Base-by-base conservation (phyloP, 1,140 invertebrate genomes). In the Xylocopa sonorina region DNA sequence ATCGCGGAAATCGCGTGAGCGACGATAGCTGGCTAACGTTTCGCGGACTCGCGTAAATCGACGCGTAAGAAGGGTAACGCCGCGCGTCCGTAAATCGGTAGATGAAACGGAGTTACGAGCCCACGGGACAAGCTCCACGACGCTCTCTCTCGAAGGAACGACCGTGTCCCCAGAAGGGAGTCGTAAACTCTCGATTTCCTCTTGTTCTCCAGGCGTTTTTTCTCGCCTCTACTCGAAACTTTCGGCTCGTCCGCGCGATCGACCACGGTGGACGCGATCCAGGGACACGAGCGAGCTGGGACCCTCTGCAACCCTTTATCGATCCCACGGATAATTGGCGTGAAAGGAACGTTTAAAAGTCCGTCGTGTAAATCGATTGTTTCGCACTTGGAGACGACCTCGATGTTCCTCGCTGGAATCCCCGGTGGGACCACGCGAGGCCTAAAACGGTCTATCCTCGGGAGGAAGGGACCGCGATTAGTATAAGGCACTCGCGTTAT, bases 401-500 rank as follows among this genome's bases (percentile, higher is more conserved):
- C 38, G 27, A 29, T 64, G 10, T 50, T 83, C 48, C 73, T 73
- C 48, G n/a, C 58, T 72, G 57, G 57, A 55, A 82, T n/a, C n/a
- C n/a, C n/a, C 63, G 80, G 48, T 27, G 41, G 68, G 16, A 51
- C 41, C 34, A 55, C 62, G 41, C 48, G 48, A 66, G 66, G 57
- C 69, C 57, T 79, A 82, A 81, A 87, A 82, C 78, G 82, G 41
- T 89, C 83, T 82, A 86, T 90, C 86, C 87, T 85, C 34, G 38
- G 62, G 34, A 57, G 60, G 71, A 81, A 48, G 74, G 77, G 79
- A 79, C 84, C n/a, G 82, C 86, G 86, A 87, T 90, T 90, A 89
- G 88, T 89, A 89, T 83, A 41, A 87, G 81, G 87, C 89, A 83
- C 72, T 84, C 67, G 80, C 16, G 74, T 90, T 91, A 91, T 91